Evolutionary conservation across 2,888 invertebrate genomes (phyloP).

Genomic region (Trisateles emortualis): DNA sequence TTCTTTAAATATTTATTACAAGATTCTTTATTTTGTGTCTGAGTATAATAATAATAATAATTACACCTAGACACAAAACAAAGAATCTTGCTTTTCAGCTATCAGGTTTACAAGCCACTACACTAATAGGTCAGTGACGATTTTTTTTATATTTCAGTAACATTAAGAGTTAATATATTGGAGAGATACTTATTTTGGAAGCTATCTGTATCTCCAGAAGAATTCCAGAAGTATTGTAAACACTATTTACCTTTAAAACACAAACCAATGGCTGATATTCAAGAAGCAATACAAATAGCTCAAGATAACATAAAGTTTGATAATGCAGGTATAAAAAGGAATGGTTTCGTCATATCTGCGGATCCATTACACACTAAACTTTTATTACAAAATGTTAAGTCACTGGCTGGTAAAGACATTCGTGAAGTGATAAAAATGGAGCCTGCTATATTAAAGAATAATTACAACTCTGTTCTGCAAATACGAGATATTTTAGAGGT

Average conservation of each 20-base stretch:
- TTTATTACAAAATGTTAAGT: slow-evolving; percentile 84
- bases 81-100: too few species aligned
- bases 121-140: too few species aligned
- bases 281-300: slow-evolving; percentile 85
- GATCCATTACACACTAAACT: slow-evolving; percentile 87
- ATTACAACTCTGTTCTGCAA: slow-evolving; percentile 83
- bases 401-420: slow-evolving; percentile 86
- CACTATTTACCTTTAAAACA: slow-evolving; percentile 75
- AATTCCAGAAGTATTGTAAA: slow-evolving; percentile 72
- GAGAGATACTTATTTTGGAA: slow-evolving; percentile 73
- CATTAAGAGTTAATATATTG: slow-evolving; percentile 72
- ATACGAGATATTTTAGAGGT: slow-evolving; percentile 86
- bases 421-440: slow-evolving; percentile 81
- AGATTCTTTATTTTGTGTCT: too few species aligned
- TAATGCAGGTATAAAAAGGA: slow-evolving; percentile 81
- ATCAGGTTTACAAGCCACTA: too few species aligned
- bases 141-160: slow-evolving; percentile 70
- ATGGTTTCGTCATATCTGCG: slow-evolving; percentile 87
- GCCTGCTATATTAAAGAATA: slow-evolving; percentile 89
- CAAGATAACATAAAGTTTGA: slow-evolving; percentile 86
- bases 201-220: slow-evolving; percentile 64
- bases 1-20: too few species aligned
- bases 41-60: too few species aligned
- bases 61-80: too few species aligned
- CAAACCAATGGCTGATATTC: slow-evolving; percentile 79